Conservation (phyloP, 2,888 invertebrate genomes). For the Mythimna ferrago region DNA sequence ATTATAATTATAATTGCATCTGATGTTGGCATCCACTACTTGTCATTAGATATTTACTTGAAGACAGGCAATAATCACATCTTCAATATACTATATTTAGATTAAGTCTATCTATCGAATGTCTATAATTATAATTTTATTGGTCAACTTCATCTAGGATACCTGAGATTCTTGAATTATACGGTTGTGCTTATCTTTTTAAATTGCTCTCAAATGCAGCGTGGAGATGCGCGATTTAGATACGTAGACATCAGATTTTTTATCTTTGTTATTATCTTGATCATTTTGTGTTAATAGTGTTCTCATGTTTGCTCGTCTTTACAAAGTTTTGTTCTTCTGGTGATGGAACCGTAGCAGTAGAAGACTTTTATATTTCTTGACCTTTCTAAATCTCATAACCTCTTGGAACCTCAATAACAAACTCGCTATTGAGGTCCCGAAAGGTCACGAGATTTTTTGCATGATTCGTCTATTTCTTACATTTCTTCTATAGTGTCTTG, state of each 20-base stretch:
- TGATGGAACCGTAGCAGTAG: neutral
- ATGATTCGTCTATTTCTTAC: neutral
- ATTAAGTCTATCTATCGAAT: slow-evolving; percentile 11
- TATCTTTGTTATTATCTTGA: slow-evolving; percentile 27
- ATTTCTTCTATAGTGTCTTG: neutral
- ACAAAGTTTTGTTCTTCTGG: neutral
- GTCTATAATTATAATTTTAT: slow-evolving; percentile 5
- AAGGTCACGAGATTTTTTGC: neutral
- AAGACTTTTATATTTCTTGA: neutral
- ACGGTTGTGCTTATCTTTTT: slow-evolving; percentile 2
- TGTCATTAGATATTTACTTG: slow-evolving; percentile 3
- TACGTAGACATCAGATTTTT: slow-evolving; percentile 11
- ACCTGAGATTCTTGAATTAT: slow-evolving; percentile 1
- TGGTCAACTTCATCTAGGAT: neutral
- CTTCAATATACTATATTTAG: slow-evolving; percentile 1
- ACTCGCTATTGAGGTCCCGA: neutral
- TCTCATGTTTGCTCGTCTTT: neutral
- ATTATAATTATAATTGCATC: slow-evolving; percentile 26
- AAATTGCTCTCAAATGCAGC: slow-evolving; percentile 10
- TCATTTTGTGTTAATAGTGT: slow-evolving; percentile 23
- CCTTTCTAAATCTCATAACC: neutral
- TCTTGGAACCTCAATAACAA: too few relatives aligned
- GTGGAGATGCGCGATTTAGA: slow-evolving; percentile 30
- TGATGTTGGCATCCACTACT: slow-evolving; percentile 7
- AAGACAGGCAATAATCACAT: slow-evolving; percentile 17